Base-by-base conservation (phyloP, 2,888 invertebrate species). In the Allygus modestus region DNA sequence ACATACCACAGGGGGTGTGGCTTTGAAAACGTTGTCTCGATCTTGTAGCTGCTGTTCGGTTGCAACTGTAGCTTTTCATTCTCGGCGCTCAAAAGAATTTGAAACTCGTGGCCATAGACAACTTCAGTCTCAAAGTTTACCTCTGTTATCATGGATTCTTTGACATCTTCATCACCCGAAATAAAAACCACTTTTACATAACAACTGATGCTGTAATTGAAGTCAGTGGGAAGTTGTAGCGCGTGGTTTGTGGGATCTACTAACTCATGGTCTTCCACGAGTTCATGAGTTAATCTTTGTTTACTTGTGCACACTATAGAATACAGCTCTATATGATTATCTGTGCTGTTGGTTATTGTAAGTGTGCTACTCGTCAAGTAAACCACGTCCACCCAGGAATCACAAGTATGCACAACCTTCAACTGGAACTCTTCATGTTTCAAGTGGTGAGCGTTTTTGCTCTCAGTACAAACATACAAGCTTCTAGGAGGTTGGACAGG, bases 391-490 rank as follows among this genome's bases (percentile, higher is more conserved):
- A 31, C 17, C 65, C 65, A 65, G 65, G 65, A 9, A 17, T 65
- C 65, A 65, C 28, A 28, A 17, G 7, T 28, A 65, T 26, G 17
- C 31, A 65, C 31, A 31, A 65, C 28, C 28, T 28, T 31, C 31
- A 65, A 1, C 28, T 28, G 65, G 31, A 65, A 65, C 65, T 65
- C 31, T 31, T 65, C 65, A 65, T 65, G 65, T n/a, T 65, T 65
- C 17, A 65, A 65, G 28, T 65, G 65, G 15, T 65, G 28, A 65
- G 65, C 28, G 28, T 31, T 65, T 17, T 65, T 65, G 65, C 65
- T 65, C 65, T 65, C 65, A n/a, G 65, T 65, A 28, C 65, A 65
- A 9, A 65, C 31, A 65, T 65, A 65, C 28, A 65, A 15, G 65
- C 65, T 65, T 65, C 31, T 65, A 4, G 65, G 31, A 28, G 65